Evolutionary conservation across 2,113 vertebrate genomes (phyloP).

Genomic region (Hyperoodon ampullatus): DNA sequence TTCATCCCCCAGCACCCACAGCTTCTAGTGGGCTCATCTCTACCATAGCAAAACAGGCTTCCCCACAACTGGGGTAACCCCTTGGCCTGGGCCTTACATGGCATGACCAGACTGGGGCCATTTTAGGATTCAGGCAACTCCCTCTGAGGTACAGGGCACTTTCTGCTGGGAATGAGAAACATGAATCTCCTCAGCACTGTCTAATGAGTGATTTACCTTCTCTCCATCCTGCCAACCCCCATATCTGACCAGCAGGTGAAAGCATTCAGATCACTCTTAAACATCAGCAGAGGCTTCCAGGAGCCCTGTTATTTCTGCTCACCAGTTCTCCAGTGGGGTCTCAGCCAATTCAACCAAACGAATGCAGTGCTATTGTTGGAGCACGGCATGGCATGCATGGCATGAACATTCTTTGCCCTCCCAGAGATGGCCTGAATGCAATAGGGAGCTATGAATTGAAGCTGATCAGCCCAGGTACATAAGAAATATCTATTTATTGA

Average conservation of each 20-base stretch:
- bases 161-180: not conserved
- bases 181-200: not conserved
- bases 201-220: not conserved
- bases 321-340: not conserved
- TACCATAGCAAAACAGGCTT: not conserved
- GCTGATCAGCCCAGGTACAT: not conserved
- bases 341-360: too few species aligned
- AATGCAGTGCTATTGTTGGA: not conserved
- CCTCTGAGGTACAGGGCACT: not conserved
- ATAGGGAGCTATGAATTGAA: not conserved
- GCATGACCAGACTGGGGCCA: not conserved
- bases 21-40: not conserved
- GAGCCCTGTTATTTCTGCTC: not conserved
- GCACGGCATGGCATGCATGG: rapidly evolving
- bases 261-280: not conserved
- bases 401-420: not conserved
- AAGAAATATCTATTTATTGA: not conserved
- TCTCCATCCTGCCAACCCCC: not conserved
- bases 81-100: not conserved
- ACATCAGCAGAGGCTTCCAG: not conserved
- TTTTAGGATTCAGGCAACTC: not conserved
- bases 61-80: not conserved
- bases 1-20: not conserved
- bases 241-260: not conserved
- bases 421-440: not conserved